Evolutionary conservation across 1,140 invertebrate genomes (phyloP).

Genomic region (Dendrolimus kikuchii): DNA sequence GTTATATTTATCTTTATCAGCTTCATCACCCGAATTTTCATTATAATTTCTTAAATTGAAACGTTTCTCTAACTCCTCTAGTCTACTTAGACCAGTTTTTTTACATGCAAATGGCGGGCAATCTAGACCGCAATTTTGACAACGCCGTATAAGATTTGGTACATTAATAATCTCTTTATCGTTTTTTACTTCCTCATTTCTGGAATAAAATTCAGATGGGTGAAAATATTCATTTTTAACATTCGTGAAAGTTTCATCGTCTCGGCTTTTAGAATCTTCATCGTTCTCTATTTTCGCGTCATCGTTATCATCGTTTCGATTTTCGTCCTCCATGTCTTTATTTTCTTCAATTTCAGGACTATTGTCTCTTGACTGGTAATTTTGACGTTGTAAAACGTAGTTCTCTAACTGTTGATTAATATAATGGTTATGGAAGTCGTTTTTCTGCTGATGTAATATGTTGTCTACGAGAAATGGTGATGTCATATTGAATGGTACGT

Average conservation of each 20-base stretch:
- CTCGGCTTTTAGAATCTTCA: conserved; percentile 55
- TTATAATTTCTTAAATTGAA: conserved; percentile 51
- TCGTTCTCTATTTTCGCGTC: conserved; percentile 52
- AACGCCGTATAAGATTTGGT: conserved; percentile 39
- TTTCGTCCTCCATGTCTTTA: conserved; percentile 42
- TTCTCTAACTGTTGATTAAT: conserved; percentile 62
- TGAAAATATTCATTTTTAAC: conserved; percentile 47
- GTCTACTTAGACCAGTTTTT: conserved; percentile 46
- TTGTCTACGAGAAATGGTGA: conserved; percentile 67
- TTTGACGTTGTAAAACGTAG: conserved; percentile 56
- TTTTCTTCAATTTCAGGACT: conserved; percentile 48
- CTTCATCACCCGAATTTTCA: conserved; percentile 53
- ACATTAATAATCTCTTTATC: conserved; percentile 60
- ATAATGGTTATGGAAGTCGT: conserved; percentile 65
- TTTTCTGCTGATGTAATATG: conserved; percentile 65
- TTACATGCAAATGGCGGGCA: conserved; percentile 55
- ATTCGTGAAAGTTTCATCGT: conserved; percentile 32
- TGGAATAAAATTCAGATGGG: conserved; percentile 10
- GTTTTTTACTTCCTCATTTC: conserved; percentile 24
- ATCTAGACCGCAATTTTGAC: conserved; percentile 42
- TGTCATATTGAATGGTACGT: conserved; percentile 54
- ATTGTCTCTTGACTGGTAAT: conserved; percentile 52
- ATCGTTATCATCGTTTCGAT: conserved; percentile 35
- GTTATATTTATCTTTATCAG: conserved; percentile 29
- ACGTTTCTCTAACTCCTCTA: conserved; percentile 56